Evolutionary conservation across 2,888 invertebrate genomes (phyloP).

Genomic region (Himalopsyche anomala): DNA sequence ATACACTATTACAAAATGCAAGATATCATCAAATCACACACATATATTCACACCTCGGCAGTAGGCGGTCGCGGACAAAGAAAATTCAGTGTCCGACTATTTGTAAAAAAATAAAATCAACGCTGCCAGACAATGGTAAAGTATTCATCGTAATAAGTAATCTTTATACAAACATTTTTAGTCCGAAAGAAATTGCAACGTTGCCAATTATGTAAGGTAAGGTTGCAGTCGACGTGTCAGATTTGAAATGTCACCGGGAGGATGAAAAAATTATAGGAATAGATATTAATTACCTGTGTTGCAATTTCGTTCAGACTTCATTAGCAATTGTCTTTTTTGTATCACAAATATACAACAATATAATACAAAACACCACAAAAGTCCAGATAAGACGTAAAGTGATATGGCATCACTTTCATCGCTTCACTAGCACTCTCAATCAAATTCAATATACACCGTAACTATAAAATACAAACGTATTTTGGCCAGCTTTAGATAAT

Average conservation of each 20-base stretch:
- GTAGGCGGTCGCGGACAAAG: not conserved
- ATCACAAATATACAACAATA: constrained; percentile 13
- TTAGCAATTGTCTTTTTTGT: not conserved
- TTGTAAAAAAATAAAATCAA: constrained; percentile 24
- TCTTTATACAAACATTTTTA: not conserved
- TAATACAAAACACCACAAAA: constrained; percentile 37
- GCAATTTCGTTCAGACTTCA: not conserved
- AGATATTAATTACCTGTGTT: too few relatives aligned
- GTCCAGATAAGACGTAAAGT: constrained; percentile 6
- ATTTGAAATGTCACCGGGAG: too few relatives aligned
- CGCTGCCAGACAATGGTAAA: constrained; percentile 7
- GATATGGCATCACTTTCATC: constrained; percentile 8
- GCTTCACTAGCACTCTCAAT: not conserved
- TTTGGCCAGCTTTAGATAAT: constrained; percentile 30
- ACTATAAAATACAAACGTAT: constrained; percentile 27
- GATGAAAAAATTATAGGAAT: too few relatives aligned
- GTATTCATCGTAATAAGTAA: not conserved
- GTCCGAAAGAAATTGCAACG: not conserved
- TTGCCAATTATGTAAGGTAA: too few relatives aligned
- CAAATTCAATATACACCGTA: constrained; percentile 5
- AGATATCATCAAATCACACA: constrained; percentile 31
- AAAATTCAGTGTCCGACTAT: not conserved
- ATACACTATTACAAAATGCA: constrained; percentile 36
- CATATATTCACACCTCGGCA: constrained; percentile 23
- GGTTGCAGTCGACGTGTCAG: too few relatives aligned